phyloP scores from a whole-genome alignment of 2,888 invertebrate genomes.

The Drosophila lutescens region DNA sequence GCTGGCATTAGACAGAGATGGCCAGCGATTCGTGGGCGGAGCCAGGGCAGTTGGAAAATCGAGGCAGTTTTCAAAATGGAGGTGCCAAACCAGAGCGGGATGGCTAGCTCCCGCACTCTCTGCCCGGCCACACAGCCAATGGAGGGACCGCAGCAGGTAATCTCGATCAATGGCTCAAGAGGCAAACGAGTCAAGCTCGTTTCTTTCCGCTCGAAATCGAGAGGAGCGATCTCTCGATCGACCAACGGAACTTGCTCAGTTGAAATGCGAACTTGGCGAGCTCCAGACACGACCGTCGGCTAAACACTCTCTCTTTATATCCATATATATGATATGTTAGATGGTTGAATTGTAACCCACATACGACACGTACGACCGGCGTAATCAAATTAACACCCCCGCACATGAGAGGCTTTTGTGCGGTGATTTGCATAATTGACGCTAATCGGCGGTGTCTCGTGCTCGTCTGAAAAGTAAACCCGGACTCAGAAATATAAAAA shows the following conservation, averaged over 20 bases:
- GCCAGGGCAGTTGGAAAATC: constrained; percentile 62
- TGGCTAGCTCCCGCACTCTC: constrained; percentile 31
- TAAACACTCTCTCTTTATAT: constrained; percentile 5
- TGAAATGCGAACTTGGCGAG: constrained; percentile 77
- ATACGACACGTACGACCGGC: constrained; percentile 36
- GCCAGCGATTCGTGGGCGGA: constrained; percentile 55
- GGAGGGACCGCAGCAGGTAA: constrained; percentile 52
- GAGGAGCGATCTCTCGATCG: constrained; percentile 30
- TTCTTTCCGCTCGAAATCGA: constrained; percentile 56
- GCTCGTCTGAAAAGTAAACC: constrained; percentile 36
- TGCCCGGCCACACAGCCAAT: constrained; percentile 4
- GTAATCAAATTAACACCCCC: constrained; percentile 83
- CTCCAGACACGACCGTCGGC: constrained; percentile 72
- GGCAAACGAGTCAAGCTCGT: constrained; percentile 69
- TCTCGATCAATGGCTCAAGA: constrained; percentile 72
- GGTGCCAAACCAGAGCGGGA: constrained; percentile 66
- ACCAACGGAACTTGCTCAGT: constrained; percentile 71
- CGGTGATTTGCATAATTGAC: constrained; percentile 76
- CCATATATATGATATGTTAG: too few species aligned
- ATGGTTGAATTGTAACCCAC: constrained; percentile 24
- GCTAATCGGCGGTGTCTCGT: constrained; percentile 70
- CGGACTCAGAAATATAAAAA: not conserved
- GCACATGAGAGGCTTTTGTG: constrained; percentile 51
- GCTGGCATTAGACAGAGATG: constrained; percentile 5
- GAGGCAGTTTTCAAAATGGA: constrained; percentile 82